phyloP scores from a whole-genome alignment of 1,140 invertebrate genomes.

The Scaptomyza hsui region DNA sequence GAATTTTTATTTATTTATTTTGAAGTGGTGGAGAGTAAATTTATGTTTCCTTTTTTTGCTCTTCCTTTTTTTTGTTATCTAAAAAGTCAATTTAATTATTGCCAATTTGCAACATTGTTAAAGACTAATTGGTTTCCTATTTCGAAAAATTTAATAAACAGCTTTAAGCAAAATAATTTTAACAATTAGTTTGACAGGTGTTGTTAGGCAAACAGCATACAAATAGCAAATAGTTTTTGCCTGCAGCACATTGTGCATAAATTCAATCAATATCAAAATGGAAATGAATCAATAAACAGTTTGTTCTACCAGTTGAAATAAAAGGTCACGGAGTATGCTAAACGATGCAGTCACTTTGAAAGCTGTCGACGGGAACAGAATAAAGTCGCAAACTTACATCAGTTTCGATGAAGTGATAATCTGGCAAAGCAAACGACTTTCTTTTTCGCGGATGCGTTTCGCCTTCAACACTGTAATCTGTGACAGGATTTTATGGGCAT shows the following conservation, averaged over 20 bases:
- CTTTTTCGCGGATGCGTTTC: constrained; percentile 6
- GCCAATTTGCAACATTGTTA: not conserved
- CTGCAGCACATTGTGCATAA: not conserved
- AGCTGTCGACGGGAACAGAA: constrained; percentile 17
- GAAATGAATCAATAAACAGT: not conserved
- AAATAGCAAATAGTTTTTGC: not conserved
- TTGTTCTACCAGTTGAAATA: not conserved
- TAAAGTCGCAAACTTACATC: constrained; percentile 23
- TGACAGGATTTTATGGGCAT: constrained; percentile 21
- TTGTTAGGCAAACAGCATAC: no score
- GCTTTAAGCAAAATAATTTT: not conserved
- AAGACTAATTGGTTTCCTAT: not conserved
- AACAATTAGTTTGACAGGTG: not conserved
- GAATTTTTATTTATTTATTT: constrained; percentile 24
- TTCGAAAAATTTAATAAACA: not conserved
- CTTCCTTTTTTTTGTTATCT: not conserved
- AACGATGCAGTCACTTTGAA: not conserved
- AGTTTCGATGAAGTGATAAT: constrained; percentile 50
- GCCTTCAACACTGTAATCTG: constrained; percentile 27
- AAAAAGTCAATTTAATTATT: no score
- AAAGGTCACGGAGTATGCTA: not conserved
- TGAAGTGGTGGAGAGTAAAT: constrained; percentile 12
- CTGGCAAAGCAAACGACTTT: constrained; percentile 23
- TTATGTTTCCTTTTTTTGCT: not conserved
- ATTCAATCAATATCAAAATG: not conserved